A percentile compares a stretch with the other conserved stretches of the same genome.
Evolutionary conservation across 1,140 invertebrate species (phyloP).

Genomic region (Himalopsyche phryganea): DNA sequence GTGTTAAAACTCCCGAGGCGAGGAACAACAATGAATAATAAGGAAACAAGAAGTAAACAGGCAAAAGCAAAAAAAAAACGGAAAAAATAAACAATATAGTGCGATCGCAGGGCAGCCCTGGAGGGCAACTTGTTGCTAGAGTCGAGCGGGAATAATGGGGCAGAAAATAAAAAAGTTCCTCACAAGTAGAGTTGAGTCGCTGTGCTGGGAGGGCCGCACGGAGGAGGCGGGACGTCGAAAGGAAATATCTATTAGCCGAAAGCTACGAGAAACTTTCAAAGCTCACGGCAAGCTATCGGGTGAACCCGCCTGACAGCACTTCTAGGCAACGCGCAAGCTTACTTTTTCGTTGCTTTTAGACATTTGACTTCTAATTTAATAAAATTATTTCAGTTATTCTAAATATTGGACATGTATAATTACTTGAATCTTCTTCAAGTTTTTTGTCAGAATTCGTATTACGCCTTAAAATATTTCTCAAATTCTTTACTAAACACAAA

Average conservation of each 20-base stretch:
- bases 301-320: too few relatives aligned
- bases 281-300: too few relatives aligned
- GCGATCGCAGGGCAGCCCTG: neutral
- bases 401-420: too few relatives aligned
- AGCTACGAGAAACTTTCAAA: too few relatives aligned
- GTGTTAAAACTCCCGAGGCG: constrained; percentile 1
- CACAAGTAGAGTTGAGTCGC: neutral
- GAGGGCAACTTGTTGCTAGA: constrained; percentile 16
- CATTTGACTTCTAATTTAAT: too few relatives aligned
- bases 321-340: too few relatives aligned
- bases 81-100: neutral
- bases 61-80: constrained; percentile 3
- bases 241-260: neutral
- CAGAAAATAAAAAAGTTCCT: constrained; percentile 5
- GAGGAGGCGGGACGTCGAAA: neutral
- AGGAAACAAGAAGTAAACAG: constrained; percentile 3
- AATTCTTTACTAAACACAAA: too few relatives aligned
- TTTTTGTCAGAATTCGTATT: too few relatives aligned
- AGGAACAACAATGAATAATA: neutral
- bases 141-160: constrained; percentile 7
- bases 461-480: too few relatives aligned
- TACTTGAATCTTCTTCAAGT: too few relatives aligned
- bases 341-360: too few relatives aligned
- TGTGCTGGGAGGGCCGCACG: neutral
- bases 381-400: too few relatives aligned